Conservation (phyloP, 64 coral and sea anemone genomes). For the Porites australiensis region DNA sequence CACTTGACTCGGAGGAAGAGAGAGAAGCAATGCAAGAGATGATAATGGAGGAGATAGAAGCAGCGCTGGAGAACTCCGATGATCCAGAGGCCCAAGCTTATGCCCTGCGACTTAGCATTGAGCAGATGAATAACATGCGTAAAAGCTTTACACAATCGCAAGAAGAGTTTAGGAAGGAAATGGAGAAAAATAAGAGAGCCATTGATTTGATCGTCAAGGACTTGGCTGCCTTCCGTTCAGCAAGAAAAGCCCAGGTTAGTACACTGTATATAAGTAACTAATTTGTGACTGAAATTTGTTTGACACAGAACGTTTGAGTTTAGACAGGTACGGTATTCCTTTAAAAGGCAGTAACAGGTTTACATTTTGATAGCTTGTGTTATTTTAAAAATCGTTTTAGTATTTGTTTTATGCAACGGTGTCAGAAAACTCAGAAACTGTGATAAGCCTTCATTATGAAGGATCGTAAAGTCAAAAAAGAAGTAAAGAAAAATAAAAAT, state of each 20-base stretch:
- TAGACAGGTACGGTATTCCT: no score
- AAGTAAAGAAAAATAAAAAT: no score
- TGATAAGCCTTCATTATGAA: no score
- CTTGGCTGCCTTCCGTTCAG: slow-evolving; percentile 75
- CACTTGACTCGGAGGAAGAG: slow-evolving; percentile 81
- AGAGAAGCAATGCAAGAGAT: slow-evolving; percentile 92
- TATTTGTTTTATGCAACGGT: no score
- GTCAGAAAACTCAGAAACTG: no score
- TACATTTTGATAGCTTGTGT: no score
- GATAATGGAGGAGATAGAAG: slow-evolving; percentile 92
- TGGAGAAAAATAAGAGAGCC: slow-evolving; percentile 84
- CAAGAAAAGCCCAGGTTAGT: slow-evolving; percentile 88
- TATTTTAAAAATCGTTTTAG: no score
- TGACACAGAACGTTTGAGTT: neutral
- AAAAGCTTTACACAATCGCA: slow-evolving; percentile 71
- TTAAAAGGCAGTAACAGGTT: no score
- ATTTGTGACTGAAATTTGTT: neutral
- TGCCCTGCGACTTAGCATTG: slow-evolving; percentile 81
- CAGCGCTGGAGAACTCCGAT: slow-evolving; percentile 83
- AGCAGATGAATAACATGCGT: slow-evolving; percentile 92
- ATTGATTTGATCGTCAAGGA: slow-evolving; percentile 84
- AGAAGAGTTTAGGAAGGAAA: slow-evolving; percentile 91
- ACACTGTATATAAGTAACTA: no score
- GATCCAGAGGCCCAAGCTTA: slow-evolving; percentile 89
- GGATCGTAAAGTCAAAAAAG: no score